phyloP scores from a whole-genome alignment of 2,113 vertebrate genomes.

The Ahaetulla prasina region DNA sequence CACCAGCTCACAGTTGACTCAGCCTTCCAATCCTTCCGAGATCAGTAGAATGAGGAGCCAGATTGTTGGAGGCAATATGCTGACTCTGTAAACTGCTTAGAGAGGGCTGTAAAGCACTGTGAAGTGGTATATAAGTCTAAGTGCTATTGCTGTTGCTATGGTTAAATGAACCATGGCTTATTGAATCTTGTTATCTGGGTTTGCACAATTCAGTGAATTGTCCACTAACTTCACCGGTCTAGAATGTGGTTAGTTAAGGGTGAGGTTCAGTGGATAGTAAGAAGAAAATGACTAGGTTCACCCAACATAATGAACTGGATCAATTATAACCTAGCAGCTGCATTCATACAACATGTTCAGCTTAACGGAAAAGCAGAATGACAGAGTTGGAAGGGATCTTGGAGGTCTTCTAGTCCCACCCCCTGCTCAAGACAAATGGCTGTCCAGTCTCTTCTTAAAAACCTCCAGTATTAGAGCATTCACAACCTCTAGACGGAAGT shows the following conservation, averaged over 20 bases:
- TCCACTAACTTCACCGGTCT: not conserved
- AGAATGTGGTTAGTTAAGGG: not conserved
- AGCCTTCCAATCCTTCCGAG: too few species aligned
- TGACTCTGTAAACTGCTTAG: too few species aligned
- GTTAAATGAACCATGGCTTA: not conserved
- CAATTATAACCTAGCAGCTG: not conserved
- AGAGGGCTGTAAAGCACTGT: too few species aligned
- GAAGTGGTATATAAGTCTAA: too few species aligned
- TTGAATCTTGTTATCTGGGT: not conserved
- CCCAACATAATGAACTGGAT: not conserved
- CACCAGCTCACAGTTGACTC: too few species aligned
- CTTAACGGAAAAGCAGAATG: not conserved
- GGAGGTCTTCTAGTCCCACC: not conserved
- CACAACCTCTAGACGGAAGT: not conserved
- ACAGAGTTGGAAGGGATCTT: not conserved
- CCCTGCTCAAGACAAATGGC: not conserved
- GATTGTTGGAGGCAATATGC: too few species aligned
- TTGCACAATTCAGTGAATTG: not conserved
- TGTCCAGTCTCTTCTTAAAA: not conserved
- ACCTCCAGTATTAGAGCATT: not conserved
- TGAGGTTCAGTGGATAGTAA: not conserved
- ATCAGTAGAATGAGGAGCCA: too few species aligned
- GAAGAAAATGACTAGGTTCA: not conserved
- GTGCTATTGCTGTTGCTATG: not conserved
- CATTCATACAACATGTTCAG: not conserved